Conservation (phyloP, 2,888 invertebrate genomes). For the Tipula lateralis region DNA sequence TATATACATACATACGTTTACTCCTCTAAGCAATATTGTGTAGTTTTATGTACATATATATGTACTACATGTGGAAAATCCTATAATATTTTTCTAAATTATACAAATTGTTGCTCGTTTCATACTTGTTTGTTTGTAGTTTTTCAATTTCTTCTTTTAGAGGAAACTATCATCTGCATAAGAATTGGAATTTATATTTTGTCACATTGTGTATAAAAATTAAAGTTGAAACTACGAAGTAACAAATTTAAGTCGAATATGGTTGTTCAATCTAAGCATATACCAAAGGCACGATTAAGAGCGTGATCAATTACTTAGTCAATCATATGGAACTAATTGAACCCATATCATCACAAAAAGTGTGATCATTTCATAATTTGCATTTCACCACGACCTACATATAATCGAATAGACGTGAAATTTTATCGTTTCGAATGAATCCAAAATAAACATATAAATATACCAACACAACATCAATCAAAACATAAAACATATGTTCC, state of each 20-base stretch:
- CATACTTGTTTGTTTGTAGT: no score
- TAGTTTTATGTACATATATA: not conserved
- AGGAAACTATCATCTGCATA: not conserved
- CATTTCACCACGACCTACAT: not conserved
- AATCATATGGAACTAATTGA: not conserved
- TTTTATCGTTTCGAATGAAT: not conserved
- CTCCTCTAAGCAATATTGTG: not conserved
- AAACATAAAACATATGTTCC: not conserved
- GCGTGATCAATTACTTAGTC: not conserved
- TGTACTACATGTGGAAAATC: not conserved
- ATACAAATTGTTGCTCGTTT: not conserved
- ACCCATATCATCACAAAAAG: not conserved
- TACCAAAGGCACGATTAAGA: not conserved
- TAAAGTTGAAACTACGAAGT: not conserved
- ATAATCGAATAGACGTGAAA: not conserved
- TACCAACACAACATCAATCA: not conserved
- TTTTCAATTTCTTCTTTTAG: not conserved
- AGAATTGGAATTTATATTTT: not conserved
- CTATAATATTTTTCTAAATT: not conserved
- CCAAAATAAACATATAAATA: not conserved
- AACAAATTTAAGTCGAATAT: not conserved
- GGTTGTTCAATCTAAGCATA: not conserved
- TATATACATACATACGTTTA: no score
- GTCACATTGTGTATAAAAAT: not conserved
- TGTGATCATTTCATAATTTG: not conserved